These are phyloP conservation scores for Latrodectus hesperus DNA, from an alignment of 2,888 invertebrate genomes.

Conservation along the genomic window DNA sequence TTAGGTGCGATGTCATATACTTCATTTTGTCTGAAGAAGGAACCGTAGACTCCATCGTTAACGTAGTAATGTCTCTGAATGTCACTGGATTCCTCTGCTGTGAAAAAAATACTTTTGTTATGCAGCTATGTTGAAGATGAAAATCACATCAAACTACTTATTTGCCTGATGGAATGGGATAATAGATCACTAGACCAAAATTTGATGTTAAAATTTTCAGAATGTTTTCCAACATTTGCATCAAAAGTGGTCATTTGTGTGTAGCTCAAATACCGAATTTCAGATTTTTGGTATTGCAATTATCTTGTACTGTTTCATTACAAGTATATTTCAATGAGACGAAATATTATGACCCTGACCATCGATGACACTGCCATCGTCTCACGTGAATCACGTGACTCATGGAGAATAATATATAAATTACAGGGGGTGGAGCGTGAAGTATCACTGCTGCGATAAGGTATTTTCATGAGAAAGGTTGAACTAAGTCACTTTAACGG, in stretches of 20 bases:
- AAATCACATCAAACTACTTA: neutral
- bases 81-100: conserved; percentile 3
- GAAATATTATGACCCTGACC: too few species aligned
- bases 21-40: conserved; percentile 95
- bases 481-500: too few species aligned
- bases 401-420: too few species aligned
- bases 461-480: too few species aligned
- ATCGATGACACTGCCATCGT: too few species aligned
- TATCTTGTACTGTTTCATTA: too few species aligned
- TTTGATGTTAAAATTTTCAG: neutral
- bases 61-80: conserved; percentile 90
- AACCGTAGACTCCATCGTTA: conserved; percentile 98
- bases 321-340: too few species aligned
- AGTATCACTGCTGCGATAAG: too few species aligned
- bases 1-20: conserved; percentile 79
- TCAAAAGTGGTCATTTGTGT: neutral
- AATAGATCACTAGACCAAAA: neutral
- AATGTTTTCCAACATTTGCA: neutral
- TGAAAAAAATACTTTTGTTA: neutral
- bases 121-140: neutral
- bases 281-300: too few species aligned
- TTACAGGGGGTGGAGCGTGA: too few species aligned
- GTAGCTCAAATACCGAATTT: too few species aligned
- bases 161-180: neutral
- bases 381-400: too few species aligned